Percentiles rank a stretch among this genome's conserved stretches.
These are phyloP conservation scores for Leptopilina myrica DNA, from an alignment of 2,888 invertebrate genomes.

Conservation along the genomic window DNA sequence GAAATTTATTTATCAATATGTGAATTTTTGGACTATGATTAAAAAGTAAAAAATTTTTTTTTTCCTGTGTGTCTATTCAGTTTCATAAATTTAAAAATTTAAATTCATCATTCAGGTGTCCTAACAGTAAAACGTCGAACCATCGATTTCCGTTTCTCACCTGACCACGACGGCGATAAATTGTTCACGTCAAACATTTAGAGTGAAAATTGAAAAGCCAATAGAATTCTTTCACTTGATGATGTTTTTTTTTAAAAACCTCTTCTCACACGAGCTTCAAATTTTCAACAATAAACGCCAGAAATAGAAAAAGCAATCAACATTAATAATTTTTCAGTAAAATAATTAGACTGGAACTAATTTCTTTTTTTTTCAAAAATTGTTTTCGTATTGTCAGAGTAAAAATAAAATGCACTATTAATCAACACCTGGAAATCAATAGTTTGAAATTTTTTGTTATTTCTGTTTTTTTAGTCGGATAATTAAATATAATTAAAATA, in stretches of 20 bases:
- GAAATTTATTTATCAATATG: background rate
- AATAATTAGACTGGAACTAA: background rate
- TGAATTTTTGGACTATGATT: background rate
- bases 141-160: slow-evolving; percentile 39
- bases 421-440: too few relatives aligned
- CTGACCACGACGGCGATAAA: slow-evolving; percentile 40
- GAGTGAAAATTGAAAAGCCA: slow-evolving; percentile 40
- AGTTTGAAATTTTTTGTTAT: too few relatives aligned
- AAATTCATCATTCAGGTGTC: slow-evolving; percentile 35
- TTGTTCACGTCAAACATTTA: slow-evolving; percentile 36
- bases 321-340: background rate
- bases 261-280: background rate
- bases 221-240: slow-evolving; percentile 28
- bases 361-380: background rate
- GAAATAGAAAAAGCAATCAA: background rate
- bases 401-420: too few relatives aligned
- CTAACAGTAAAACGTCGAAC: slow-evolving; percentile 21
- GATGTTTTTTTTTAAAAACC: background rate
- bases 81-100: slow-evolving; percentile 5
- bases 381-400: background rate
- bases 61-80: background rate
- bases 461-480: too few relatives aligned
- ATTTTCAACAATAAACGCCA: background rate
- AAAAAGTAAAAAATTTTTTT: background rate
- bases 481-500: too few relatives aligned